phyloP scores from a whole-genome alignment of 2,113 vertebrate species.

The Stomatorhinus ivindoensis region DNA sequence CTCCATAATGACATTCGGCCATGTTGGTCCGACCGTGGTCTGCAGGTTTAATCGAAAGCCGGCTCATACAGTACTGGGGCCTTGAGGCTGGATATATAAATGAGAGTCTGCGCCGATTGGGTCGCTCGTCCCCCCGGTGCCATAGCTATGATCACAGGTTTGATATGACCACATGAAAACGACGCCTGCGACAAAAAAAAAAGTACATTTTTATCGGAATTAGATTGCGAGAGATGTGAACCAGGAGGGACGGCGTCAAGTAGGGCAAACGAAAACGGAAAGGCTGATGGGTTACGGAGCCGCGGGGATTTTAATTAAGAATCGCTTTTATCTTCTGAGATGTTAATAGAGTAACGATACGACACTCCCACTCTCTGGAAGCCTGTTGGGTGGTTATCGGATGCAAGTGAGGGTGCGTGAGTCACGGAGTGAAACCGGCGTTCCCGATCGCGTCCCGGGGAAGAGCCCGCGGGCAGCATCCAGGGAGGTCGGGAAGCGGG shows the following conservation, averaged over 20 bases:
- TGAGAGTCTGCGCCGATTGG: not conserved
- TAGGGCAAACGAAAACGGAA: not conserved
- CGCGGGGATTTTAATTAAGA: constrained; percentile 2
- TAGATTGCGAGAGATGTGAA: not conserved
- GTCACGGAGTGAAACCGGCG: not conserved
- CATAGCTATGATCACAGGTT: not conserved
- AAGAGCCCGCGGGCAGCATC: not conserved
- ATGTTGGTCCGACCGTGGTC: not conserved
- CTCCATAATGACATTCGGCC: not conserved
- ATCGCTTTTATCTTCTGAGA: not conserved
- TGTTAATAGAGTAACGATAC: not conserved
- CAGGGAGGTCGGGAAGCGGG: not conserved
- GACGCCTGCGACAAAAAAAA: not conserved
- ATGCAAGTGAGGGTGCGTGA: not conserved
- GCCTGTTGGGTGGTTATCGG: not conserved
- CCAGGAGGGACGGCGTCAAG: not conserved
- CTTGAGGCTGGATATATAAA: not conserved
- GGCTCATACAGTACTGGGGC: not conserved
- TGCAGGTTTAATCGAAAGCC: not conserved
- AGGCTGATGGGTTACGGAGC: not conserved
- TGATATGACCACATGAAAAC: not conserved
- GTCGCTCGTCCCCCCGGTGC: too few species aligned
- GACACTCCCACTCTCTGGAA: not conserved
- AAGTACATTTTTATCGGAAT: not conserved
- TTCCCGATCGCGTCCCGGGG: not conserved